Evolutionary conservation across 2,113 vertebrate genomes (phyloP), one percentile per base, ranked within the genome.

Genomic region (Callipepla californica): DNA sequence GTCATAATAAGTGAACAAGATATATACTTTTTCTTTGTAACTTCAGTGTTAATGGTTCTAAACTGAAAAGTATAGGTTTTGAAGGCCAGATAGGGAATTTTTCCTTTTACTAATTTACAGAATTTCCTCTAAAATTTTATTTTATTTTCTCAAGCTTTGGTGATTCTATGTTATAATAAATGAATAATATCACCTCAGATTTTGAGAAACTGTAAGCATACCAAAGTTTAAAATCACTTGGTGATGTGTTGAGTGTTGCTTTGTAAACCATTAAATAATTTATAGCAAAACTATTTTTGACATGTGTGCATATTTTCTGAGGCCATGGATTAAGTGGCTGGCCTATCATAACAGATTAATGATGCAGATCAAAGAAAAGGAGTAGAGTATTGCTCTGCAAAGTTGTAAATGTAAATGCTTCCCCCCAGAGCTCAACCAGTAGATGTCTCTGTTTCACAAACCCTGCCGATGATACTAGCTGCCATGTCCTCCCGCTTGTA

Each of bases 381-480:
- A 53, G 4, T 38, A 65, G 61, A 94, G 30, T 36, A 34, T 34
- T 45, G 65, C 25, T 1, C 68, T 62, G 36, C 63, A 76, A 90
- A 93, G 82, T 73, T 2, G 2, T 47, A 75, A 85, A 76, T 11
- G 38, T 45, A 87, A 83, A 13, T 12, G 83, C 68, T 80, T 83
- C 55, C 62, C 85, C 91, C 88, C 15, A 44, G 23, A 76, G 62
- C 80, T 92, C 34, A 23, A 74, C 97, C 97, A 96, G 96, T 84
- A 97, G 97, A 91, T 95, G 97, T 96, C 97, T 89, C 97, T 97
- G 93, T 96, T 86, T 94, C 95, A 93, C 96, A 95, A 81, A 84
- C 66, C 28, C 94, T 57, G 87, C 55, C 19, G 6, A 8, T 81
- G 82, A 80, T 42, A 15, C 62, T 32, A n/a, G 83, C 63, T 87